Evolutionary conservation across 2,888 invertebrate genomes (phyloP), one percentile per base, ranked within the genome.

Genomic region (Rhagium mordax): DNA sequence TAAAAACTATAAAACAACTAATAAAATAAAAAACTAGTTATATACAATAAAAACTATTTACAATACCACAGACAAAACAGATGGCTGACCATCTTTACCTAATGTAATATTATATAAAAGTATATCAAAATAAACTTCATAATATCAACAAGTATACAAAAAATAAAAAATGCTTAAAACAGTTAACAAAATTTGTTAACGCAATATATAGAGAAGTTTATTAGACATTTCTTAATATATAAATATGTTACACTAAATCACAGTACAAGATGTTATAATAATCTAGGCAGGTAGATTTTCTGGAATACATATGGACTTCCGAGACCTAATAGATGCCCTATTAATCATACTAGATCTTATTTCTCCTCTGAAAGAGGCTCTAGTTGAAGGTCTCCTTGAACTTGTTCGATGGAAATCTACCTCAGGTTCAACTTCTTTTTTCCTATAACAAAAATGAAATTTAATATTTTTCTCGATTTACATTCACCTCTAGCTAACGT

Each of bases 301-400:
- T 49, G 84, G 81, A 70, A 83, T 72, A 65, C 70, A 55, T 13
- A 82, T 76, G 0, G 89, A 88, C 78, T 87, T 87, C 66, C 90
- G 88, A 8, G 91, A 90, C 75, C 90, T 86, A 10, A 89, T 84
- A 15, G 89, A 89, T 74, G 91, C 86, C 70, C 90, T 89, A 73
- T 89, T 89, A 71, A 91, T 85, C 81, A 91, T 89, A 78, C 91
- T 93, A 3, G 93, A 91, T 66, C 92, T 88, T 1, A 91, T 88
- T 85, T 93, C 93, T 0, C 93, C 94, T 15, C 93, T 89, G 18
- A 92, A 89, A 0, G 92, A 91, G 0, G 92, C 92, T 68, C 91
- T 88, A 72, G 91, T 87, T 1, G 93, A 92, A 61, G 90, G 89
- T 65, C 90, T 69, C 8, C 51, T 27, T 74, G 88, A 82, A 79